phyloP scores from a whole-genome alignment of 2,888 invertebrate genomes.

The Eulithis prunata region DNA sequence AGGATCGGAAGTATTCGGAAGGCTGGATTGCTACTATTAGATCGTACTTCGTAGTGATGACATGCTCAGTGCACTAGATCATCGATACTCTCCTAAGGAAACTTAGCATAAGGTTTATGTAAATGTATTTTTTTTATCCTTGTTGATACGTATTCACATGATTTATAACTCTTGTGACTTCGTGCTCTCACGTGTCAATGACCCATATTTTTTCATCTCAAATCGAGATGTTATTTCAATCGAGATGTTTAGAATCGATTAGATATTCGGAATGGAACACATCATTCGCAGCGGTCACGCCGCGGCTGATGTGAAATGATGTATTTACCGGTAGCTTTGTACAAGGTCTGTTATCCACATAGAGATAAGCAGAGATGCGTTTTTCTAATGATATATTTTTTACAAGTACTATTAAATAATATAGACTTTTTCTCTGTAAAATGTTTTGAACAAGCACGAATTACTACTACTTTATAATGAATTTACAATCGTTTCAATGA shows the following conservation, averaged over 20 bases:
- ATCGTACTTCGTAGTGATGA: too few relatives aligned
- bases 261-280: slow-evolving; percentile 54
- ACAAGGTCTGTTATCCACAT: slow-evolving; percentile 35
- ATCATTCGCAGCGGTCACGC: slow-evolving; percentile 54
- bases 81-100: too few relatives aligned
- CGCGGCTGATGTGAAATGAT: slow-evolving; percentile 52
- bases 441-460: too few relatives aligned
- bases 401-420: not conserved
- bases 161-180: not conserved
- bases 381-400: not conserved
- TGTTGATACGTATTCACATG: too few relatives aligned
- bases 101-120: too few relatives aligned
- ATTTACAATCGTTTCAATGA: too few relatives aligned
- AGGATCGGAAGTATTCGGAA: too few relatives aligned
- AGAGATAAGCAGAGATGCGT: not conserved
- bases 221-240: slow-evolving; percentile 46
- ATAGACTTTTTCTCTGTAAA: too few relatives aligned
- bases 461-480: too few relatives aligned
- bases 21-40: too few relatives aligned
- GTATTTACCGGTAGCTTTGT: slow-evolving; percentile 60
- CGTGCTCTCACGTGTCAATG: slow-evolving; percentile 27
- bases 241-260: slow-evolving; percentile 65
- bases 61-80: too few relatives aligned
- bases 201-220: slow-evolving; percentile 33
- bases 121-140: too few relatives aligned